Base-by-base conservation (phyloP, 2,113 vertebrate genomes). In the Furnarius figulus region DNA sequence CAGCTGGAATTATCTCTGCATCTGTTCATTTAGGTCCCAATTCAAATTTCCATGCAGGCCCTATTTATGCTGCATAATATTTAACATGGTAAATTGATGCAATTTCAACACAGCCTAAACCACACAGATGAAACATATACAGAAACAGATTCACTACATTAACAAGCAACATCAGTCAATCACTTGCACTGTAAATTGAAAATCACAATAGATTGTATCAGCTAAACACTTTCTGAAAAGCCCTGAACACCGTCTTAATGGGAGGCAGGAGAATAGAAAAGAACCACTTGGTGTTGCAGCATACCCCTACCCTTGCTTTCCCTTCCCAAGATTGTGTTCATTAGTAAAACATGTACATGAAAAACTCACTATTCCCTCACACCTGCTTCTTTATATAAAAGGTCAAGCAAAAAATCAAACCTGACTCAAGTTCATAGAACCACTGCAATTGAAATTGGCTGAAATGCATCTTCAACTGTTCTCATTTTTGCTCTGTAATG, bases 1-100 rank as follows among this genome's bases (percentile, higher is more conserved):
- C 79, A 88, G 88, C 52, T 84, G 55, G 62, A 96, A 95, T 96
- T 88, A 78, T 74, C 39, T 88, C 85, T 93, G 56, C 61, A 82
- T 88, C 55, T 75, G 77, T 61, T 92, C 72, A 39, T 94, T 95
- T 92, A 74, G 24, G 52, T 93, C 35, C 52, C 47, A 90, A 39
- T 81, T 95, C 82, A 90, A 83, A 93, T 86, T 86, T 92, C 55
- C 4, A 3, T 68, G 33, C 39, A 73, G 68, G 44, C 6, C n/a
- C 61, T 90, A 30, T 78, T 87, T 90, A 80, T 80, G 85, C 42
- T 90, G 47, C 35, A 19, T 80, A 85, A 47, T 63, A 86, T 44
- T 85, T 93, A 94, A 71, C 50, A n/a, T 9, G 39, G 42, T 35
- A 88, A 74, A 89, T 59, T 68, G 82, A 93, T 90, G 63, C 1